Evolutionary conservation across 1,140 invertebrate species (phyloP).

Genomic region (Armadillidium nasatum): DNA sequence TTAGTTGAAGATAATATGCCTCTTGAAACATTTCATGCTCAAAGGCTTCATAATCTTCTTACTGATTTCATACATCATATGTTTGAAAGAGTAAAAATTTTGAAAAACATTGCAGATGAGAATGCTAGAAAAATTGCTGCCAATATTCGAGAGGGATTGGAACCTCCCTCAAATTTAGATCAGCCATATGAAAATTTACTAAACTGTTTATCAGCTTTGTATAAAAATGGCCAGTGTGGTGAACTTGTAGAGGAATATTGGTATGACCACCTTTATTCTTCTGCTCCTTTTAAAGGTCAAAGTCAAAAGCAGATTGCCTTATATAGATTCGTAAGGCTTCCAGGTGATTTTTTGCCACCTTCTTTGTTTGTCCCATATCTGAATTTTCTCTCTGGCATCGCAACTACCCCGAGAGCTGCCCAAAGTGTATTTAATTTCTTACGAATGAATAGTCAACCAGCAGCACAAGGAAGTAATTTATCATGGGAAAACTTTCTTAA

Average conservation of each 20-base stretch:
- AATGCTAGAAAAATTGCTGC: conserved; percentile 58
- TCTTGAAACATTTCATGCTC: conserved; percentile 67
- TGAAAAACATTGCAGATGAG: conserved; percentile 80
- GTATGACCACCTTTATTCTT: conserved; percentile 56
- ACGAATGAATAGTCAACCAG: conserved; percentile 61
- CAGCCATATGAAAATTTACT: conserved; percentile 80
- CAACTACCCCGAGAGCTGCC: conserved; percentile 65
- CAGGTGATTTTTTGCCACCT: conserved; percentile 79
- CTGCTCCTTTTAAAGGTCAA: conserved; percentile 31
- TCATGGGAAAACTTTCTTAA: conserved; percentile 87
- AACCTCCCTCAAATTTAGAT: conserved; percentile 67
- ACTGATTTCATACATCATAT: conserved; percentile 90
- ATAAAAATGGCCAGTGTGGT: conserved; percentile 68
- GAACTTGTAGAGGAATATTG: conserved; percentile 75
- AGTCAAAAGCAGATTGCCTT: conserved; percentile 62
- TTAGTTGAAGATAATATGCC: conserved; percentile 36
- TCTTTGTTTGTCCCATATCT: conserved; percentile 81
- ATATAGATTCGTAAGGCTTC: conserved; percentile 83
- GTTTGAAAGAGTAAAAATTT: conserved; percentile 82
- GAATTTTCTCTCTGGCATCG: conserved; percentile 76
- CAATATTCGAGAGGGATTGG: conserved; percentile 64
- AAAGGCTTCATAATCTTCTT: conserved; percentile 75
- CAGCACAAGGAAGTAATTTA: conserved; percentile 52
- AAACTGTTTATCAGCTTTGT: conserved; percentile 69
- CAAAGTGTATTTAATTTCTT: conserved; percentile 79